Evolutionary conservation across 2,888 invertebrate species (phyloP).

Genomic region (Oeneis ivallda): DNA sequence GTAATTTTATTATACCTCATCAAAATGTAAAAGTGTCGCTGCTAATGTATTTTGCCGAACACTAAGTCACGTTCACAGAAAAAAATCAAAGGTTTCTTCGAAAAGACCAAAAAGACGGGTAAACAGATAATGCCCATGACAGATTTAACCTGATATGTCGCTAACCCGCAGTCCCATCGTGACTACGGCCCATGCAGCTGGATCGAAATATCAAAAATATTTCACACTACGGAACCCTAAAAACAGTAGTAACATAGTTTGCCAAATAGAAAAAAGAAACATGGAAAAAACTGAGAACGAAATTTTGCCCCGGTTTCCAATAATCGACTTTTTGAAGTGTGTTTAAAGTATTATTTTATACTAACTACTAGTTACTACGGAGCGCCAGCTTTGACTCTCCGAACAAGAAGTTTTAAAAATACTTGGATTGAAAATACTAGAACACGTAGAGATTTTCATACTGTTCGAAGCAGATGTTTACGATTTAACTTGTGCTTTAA

Average conservation of each 20-base stretch:
- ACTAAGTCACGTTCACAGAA: no score
- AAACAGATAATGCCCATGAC: no score
- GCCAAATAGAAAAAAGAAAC: background rate
- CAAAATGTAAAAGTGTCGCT: no score
- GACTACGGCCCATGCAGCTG: no score
- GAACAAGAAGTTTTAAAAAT: slow-evolving; percentile 11
- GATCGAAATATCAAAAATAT: background rate
- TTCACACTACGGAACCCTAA: background rate
- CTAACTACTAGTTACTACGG: slow-evolving; percentile 1
- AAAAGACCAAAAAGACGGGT: no score
- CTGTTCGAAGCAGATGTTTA: slow-evolving; percentile 1
- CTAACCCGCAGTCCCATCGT: no score
- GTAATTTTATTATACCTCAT: no score
- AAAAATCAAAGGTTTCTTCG: no score
- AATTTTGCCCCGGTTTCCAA: slow-evolving; percentile 2
- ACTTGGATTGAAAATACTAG: slow-evolving; percentile 13
- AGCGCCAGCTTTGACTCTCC: background rate
- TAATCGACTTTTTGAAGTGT: slow-evolving; percentile 7
- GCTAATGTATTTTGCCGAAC: no score
- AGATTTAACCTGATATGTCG: no score
- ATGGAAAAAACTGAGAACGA: slow-evolving; percentile 2
- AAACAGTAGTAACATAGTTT: background rate
- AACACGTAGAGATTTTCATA: slow-evolving; percentile 5
- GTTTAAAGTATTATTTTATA: slow-evolving; percentile 6
- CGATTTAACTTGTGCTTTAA: slow-evolving; percentile 1